Evolutionary conservation across 1,140 invertebrate genomes (phyloP), one percentile per base, ranked within the genome.

Genomic region (Drosophila ananassae): DNA sequence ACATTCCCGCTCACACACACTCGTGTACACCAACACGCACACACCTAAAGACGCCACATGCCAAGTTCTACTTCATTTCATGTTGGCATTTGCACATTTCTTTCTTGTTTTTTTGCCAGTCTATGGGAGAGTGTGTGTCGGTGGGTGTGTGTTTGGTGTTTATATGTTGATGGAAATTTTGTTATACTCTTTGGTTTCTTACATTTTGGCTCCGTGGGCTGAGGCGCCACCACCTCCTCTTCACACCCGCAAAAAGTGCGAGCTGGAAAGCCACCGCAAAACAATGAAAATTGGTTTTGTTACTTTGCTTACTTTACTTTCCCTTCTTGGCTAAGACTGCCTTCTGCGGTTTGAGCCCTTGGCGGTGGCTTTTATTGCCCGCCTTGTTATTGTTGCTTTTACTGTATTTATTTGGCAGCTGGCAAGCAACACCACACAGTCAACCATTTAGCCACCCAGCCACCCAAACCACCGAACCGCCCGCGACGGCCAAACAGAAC

Each of bases 261-360:
- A 56, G 44, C 9, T 56, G 50, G 54, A 39, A 77, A 81, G 78
- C 78, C 51, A 76, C 83, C 79, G 73, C 83, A 83, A 87, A 89
- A 89, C 83, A 89, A 89, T 89, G 83, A 89, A 89, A 89, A 89
- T 89, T 89, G 83, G 79, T 89, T 89, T 89, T 83, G 75, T 89
- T 82, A 63, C 74, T 79, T 85, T 83, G 61, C 78, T 87, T 81
- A 71, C 72, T 72, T 75, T 67, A 75, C 55, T 54, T 25, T 48
- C 55, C 58, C 44, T 50, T 76, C 64, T 64, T 62, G 64, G 44
- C 77, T 77, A 59, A 48, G 62, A 63, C 64, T 63, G 54, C 47
- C 17, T 44, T 61, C 60, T 28, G 72, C 32, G 54, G 51, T 22
- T 9, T 46, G 60, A 79, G 63, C 72, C 76, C 54, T 79, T 73